Base-by-base conservation (phyloP, 2,113 vertebrate species). In the Tor tambroides region DNA sequence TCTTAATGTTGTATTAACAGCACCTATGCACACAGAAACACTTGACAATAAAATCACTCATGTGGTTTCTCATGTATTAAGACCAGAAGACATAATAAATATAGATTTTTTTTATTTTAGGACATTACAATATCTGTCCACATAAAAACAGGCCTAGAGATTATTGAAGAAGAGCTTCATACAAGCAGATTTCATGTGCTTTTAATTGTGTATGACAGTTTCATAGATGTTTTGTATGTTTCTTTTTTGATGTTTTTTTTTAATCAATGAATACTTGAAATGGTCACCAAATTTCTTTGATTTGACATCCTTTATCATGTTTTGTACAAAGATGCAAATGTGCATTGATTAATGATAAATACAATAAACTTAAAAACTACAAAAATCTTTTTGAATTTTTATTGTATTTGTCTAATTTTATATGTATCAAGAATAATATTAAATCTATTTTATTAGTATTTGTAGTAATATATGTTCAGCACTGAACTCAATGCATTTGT, bases 261-360 rank as follows among this genome's bases (percentile, higher is more conserved):
- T 11, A 23, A 26, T 61, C 17, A 28, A 38, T 59, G 11, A 21
- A 54, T 54, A 78, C 12, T 79, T 30, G 10, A 15, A n/a, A 80
- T 59, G 2, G 12, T 81, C 23, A 26, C 7, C 6, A 28, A 41
- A 80, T 43, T 65, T 59, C n/a, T 43, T 63, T 43, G 14, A 61
- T 38, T 80, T 59, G 10, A 80, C 21, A 81, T 46, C 9, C 74
- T 76, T 80, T 80, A 38, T 65, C n/a, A 81, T 82, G 38, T 82
- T 83, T 83, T 83, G 28, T 83, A 71, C 61, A 21, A 69, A 51
- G 26, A 71, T 71, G 21, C 41, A 71, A 51, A 71, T 71, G 43
- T 83, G 63, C 63, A 43, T 83, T 71, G 21, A 69, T 35, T 67
- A 32, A 28, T 49, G 28, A 83, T 51, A 32, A 61, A n/a, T 49